phyloP scores from a whole-genome alignment of 2,888 invertebrate species.

The Apeira syringaria region DNA sequence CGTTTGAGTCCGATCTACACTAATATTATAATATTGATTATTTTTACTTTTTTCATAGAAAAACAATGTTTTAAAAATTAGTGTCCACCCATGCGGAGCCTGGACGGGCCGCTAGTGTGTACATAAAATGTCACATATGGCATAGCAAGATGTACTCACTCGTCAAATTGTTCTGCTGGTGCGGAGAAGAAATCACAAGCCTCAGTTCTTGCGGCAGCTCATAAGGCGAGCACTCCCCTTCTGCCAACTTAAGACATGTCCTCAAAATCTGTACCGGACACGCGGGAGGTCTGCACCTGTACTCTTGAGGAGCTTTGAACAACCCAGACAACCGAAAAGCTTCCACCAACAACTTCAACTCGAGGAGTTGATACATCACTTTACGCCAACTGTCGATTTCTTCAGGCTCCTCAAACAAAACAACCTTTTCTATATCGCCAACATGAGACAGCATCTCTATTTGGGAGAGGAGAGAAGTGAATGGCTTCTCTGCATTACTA shows the following conservation, averaged over 20 bases:
- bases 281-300: slow-evolving; percentile 55
- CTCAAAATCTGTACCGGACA: slow-evolving; percentile 83
- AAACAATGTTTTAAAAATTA: no score
- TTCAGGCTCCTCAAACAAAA: slow-evolving; percentile 62
- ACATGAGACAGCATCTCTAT: slow-evolving; percentile 74
- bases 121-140: no score
- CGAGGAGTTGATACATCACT: slow-evolving; percentile 80
- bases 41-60: no score
- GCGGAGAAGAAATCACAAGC: slow-evolving; percentile 74
- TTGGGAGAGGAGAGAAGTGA: slow-evolving; percentile 63
- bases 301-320: slow-evolving; percentile 75
- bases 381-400: slow-evolving; percentile 68
- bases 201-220: slow-evolving; percentile 86
- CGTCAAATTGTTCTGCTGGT: slow-evolving; percentile 61
- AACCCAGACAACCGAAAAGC: slow-evolving; percentile 84
- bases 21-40: no score
- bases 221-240: slow-evolving; percentile 84
- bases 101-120: no score
- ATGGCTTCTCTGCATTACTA: slow-evolving; percentile 57
- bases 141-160: no score
- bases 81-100: no score
- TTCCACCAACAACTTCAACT: slow-evolving; percentile 82
- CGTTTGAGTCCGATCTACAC: no score
- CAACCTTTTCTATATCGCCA: slow-evolving; percentile 65
- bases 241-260: slow-evolving; percentile 85